These are phyloP conservation scores for Ellobius talpinus DNA, from an alignment of 2,113 vertebrate genomes.

Conservation along the genomic window DNA sequence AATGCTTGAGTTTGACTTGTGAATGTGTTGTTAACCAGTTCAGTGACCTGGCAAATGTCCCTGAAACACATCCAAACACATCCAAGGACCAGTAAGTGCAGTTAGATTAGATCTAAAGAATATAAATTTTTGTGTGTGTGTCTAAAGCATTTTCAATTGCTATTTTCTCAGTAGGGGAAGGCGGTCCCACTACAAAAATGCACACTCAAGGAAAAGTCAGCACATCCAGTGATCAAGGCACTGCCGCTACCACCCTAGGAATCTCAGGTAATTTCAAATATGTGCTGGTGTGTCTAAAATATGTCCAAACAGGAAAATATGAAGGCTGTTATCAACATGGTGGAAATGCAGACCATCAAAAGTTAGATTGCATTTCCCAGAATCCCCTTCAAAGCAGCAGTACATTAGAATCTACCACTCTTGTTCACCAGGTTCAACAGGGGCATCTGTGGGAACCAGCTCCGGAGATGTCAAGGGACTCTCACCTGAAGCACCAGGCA, in stretches of 20 bases:
- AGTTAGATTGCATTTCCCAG: background rate
- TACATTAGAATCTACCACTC: background rate
- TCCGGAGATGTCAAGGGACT: background rate
- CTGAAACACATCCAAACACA: background rate
- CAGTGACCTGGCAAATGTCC: background rate
- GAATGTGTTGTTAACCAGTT: background rate
- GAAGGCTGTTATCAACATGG: background rate
- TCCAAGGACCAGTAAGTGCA: background rate
- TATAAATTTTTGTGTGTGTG: background rate
- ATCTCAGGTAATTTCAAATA: background rate
- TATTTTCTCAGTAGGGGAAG: background rate
- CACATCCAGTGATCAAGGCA: background rate
- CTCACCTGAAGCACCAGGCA: background rate
- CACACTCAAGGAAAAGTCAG: fast-evolving
- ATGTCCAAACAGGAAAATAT: background rate
- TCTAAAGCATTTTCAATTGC: background rate
- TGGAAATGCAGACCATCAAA: background rate
- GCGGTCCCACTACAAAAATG: background rate
- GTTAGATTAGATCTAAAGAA: background rate
- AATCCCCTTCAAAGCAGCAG: background rate
- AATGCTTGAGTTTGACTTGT: background rate
- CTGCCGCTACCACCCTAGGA: background rate
- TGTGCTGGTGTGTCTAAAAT: background rate
- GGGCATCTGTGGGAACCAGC: background rate
- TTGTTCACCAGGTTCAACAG: background rate